A percentile compares a stretch with the other conserved stretches of the same genome.
Evolutionary conservation across 2,113 vertebrate genomes (phyloP).

Genomic region (Peromyscus polionotus): DNA sequence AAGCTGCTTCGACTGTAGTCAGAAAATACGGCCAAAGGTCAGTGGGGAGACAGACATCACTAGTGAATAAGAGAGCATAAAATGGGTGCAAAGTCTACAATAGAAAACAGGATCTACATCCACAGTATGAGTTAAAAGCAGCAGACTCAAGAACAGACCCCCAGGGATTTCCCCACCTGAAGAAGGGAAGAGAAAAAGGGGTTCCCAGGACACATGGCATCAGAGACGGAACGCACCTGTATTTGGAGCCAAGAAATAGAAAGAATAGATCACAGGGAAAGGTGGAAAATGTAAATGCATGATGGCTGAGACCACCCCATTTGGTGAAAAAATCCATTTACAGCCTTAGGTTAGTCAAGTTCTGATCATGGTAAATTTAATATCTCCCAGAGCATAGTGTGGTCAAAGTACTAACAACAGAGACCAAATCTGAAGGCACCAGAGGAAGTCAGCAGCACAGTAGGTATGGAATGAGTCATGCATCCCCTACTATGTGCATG

Average conservation of each 20-base stretch:
- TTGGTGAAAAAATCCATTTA: background rate
- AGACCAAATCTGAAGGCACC: background rate
- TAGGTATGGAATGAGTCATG: background rate
- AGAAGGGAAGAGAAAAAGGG: background rate
- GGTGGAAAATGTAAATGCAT: background rate
- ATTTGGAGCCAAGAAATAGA: background rate
- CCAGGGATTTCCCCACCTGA: background rate
- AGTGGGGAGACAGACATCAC: background rate
- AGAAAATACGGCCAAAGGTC: background rate
- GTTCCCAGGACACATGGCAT: background rate
- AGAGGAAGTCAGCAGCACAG: background rate
- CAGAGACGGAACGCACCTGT: background rate
- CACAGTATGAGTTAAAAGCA: background rate
- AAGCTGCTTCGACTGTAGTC: background rate
- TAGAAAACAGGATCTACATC: background rate
- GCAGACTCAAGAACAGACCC: background rate
- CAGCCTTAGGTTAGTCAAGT: background rate
- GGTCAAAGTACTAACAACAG: background rate
- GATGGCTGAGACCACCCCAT: background rate
- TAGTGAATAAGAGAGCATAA: background rate
- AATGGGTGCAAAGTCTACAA: background rate
- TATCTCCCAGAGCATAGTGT: background rate
- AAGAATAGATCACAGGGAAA: background rate
- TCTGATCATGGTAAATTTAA: background rate
- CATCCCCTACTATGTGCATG: background rate